A percentile compares a stretch with the other conserved stretches of the same genome.
phyloP scores from a whole-genome alignment of 2,797 vertebrate genomes.

The Sibirionetta formosa region DNA sequence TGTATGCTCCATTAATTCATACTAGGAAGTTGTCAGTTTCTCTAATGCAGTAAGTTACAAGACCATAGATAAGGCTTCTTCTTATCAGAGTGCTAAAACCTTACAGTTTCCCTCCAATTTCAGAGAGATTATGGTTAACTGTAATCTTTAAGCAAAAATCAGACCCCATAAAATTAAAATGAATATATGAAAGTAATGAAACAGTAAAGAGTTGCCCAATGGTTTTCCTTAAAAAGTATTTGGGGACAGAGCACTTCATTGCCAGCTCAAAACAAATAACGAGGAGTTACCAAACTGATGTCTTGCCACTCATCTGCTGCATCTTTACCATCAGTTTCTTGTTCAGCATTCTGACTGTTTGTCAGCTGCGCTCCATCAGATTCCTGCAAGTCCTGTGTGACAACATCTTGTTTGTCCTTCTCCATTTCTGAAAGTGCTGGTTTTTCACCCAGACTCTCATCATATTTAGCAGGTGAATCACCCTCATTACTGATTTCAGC shows the following conservation, averaged over 20 bases:
- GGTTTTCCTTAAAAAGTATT: not conserved
- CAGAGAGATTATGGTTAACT: not conserved
- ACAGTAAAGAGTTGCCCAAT: not conserved
- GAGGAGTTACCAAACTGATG: slow-evolving; percentile 84
- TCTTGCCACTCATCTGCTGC: slow-evolving; percentile 88
- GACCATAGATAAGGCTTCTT: not conserved
- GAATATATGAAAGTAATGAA: not conserved
- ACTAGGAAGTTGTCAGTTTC: not conserved
- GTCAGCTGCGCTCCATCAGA: not conserved
- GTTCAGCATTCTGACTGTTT: not conserved
- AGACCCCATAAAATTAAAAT: not conserved
- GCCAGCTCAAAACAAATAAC: not conserved
- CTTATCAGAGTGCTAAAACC: not conserved
- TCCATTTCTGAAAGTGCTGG: not conserved
- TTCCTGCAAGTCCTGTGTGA: not conserved
- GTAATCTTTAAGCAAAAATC: not conserved
- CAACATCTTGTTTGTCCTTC: not conserved
- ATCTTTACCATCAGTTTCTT: slow-evolving; percentile 12
- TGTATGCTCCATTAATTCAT: not conserved
- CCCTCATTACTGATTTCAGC: slow-evolving; percentile 45
- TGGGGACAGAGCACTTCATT: not conserved
- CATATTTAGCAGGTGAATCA: not conserved
- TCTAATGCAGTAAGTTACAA: not conserved
- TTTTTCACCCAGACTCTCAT: not conserved
- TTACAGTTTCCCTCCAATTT: not conserved